Base-by-base conservation (phyloP, 2,113 vertebrate genomes). In the Thermophis baileyi region DNA sequence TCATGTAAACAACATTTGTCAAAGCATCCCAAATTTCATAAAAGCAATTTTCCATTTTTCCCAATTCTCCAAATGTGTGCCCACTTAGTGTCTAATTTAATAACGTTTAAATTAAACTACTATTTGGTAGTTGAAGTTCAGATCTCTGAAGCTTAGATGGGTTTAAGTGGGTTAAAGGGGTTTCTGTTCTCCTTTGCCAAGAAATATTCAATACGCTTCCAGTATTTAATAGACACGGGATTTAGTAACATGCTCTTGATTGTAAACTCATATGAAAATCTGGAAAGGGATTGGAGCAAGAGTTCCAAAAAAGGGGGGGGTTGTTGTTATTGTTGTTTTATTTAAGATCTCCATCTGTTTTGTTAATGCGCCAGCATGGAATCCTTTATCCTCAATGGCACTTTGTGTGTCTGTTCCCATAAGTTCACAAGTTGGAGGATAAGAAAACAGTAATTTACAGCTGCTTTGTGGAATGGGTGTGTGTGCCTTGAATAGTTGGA, bases 361-460 rank as follows among this genome's bases (percentile, higher is more conserved):
- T 96, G 96, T 93, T 95, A 93, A 93, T 92, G 93, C 93, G 94
- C 96, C 95, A 96, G 60, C 92, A 95, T 86, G 86, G 92, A 95
- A 95, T 96, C 94, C 55, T 4, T 94, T 97, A 95, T 94, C 97
- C 95, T 96, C 93, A 95, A 95, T 86, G 91, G 95, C 93, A 96
- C 94, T 96, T 96, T 96, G 91, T 95, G 94, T 95, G 92, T 95
- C 95, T 97, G 95, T 94, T 96, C 95, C 96, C 94, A 90, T 96
- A 94, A 89, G 94, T 81, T 96, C 85, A 44, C 30, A 54, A 95
- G 93, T 93, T 96, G 94, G 87, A 93, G 92, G 55, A 96, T 93
- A 93, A 92, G 89, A 93, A 96, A 95, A 95, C 95, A 96, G 63
- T 85, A 91, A 96, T 91, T 57, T 87, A 93, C 1, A 3, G 88